These are phyloP conservation scores for Cecidostiba fungosa DNA, from an alignment of 2,888 invertebrate genomes.

Conservation along the genomic window DNA sequence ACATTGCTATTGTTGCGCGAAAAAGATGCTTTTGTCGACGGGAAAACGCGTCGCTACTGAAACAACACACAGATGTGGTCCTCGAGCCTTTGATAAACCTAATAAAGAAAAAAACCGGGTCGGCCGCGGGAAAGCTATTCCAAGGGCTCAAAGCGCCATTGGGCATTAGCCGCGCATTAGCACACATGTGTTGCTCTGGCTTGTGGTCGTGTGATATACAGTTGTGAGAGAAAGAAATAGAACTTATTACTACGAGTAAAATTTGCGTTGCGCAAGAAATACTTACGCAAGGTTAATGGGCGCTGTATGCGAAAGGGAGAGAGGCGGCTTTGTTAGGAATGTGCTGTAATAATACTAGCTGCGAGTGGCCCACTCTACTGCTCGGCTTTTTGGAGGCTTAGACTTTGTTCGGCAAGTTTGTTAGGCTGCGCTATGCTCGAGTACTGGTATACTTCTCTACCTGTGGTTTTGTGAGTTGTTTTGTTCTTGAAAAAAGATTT, in stretches of 20 bases:
- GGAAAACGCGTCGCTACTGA: neutral
- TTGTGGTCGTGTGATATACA: neutral
- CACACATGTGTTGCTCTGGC: neutral
- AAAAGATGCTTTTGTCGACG: neutral
- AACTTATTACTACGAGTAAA: neutral
- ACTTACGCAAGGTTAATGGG: neutral
- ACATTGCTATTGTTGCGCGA: neutral
- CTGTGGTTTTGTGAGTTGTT: neutral
- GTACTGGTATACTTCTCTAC: neutral
- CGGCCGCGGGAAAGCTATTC: neutral
- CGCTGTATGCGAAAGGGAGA: neutral
- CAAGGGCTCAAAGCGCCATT: neutral
- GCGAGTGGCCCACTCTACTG: neutral
- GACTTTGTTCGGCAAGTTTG: neutral
- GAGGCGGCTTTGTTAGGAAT: neutral
- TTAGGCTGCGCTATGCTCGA: neutral
- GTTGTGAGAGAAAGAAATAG: neutral
- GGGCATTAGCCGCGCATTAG: constrained; percentile 4
- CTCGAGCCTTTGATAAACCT: neutral
- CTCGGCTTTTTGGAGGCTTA: neutral
- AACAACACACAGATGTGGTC: neutral
- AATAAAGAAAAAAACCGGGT: neutral
- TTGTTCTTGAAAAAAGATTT: neutral
- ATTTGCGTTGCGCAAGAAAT: constrained; percentile 14
- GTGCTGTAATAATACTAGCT: neutral